Evolutionary conservation across 2,888 invertebrate genomes (phyloP).

Genomic region (Coecobrya sp.): DNA sequence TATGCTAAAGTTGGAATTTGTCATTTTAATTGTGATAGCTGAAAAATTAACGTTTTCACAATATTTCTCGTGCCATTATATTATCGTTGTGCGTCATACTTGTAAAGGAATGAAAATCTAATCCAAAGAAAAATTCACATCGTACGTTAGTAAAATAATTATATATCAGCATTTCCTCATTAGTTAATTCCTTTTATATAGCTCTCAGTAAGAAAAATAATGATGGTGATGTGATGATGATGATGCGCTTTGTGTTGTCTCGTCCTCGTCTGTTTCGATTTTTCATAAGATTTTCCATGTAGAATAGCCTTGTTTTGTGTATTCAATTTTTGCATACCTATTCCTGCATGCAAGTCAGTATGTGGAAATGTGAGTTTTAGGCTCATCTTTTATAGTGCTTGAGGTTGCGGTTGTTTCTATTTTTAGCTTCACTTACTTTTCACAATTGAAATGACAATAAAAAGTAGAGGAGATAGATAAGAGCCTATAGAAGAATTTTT

Average conservation of each 20-base stretch:
- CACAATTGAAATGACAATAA: slow-evolving; percentile 75
- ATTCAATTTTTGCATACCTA: too few species aligned
- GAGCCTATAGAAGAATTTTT: neutral
- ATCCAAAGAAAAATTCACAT: neutral
- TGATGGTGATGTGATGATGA: neutral
- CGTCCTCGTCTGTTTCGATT: slow-evolving; percentile 40
- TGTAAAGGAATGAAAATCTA: neutral
- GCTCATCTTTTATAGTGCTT: neutral
- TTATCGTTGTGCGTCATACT: too few species aligned
- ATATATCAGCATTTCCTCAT: neutral
- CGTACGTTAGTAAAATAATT: neutral
- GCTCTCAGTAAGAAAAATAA: neutral
- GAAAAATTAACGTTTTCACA: too few species aligned
- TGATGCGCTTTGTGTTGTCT: slow-evolving; percentile 39
- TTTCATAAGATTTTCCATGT: slow-evolving; percentile 44
- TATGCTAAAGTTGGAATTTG: too few species aligned
- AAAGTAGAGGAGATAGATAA: slow-evolving; percentile 50
- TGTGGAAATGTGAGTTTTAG: neutral
- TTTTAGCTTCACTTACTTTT: slow-evolving; percentile 68
- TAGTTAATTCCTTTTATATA: slow-evolving; percentile 6
- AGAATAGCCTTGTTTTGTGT: neutral
- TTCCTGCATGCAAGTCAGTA: too few species aligned
- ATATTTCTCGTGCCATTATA: too few species aligned
- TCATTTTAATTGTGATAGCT: too few species aligned
- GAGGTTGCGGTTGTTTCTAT: slow-evolving; percentile 70